These are phyloP conservation scores for Uropetala carovei DNA, from an alignment of 2,888 invertebrate species.

Conservation along the genomic window DNA sequence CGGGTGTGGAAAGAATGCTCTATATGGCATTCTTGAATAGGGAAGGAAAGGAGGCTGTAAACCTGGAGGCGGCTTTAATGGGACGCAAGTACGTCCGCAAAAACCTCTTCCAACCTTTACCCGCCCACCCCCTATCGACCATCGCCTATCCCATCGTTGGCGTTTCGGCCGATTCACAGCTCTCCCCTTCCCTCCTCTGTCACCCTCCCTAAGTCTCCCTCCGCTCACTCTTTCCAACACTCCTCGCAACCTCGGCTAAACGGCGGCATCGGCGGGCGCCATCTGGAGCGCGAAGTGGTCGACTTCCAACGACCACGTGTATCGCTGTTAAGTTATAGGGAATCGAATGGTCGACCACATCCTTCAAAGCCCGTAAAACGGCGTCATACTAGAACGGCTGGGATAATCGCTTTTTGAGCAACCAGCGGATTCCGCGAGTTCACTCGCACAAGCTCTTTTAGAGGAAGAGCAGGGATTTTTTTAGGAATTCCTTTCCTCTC, in stretches of 20 bases:
- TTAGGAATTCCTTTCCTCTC: background rate
- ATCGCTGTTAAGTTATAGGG: conserved; percentile 40
- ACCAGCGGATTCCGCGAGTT: conserved; percentile 43
- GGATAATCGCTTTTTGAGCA: conserved; percentile 47
- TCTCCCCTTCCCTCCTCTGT: background rate
- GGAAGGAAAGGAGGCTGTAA: background rate
- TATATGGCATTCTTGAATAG: conserved; percentile 15
- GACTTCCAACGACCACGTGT: background rate
- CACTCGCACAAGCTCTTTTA: background rate
- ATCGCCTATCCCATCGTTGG: background rate
- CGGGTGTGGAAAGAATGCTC: conserved; percentile 1
- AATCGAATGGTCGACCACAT: conserved; percentile 41
- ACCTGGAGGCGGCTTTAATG: conserved; percentile 43
- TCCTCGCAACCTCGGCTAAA: background rate
- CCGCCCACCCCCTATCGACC: conserved; percentile 10
- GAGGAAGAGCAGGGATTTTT: conserved; percentile 29
- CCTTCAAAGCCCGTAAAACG: conserved; percentile 40
- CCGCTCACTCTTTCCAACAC: background rate
- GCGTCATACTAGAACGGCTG: conserved; percentile 39
- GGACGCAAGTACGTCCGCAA: conserved; percentile 17
- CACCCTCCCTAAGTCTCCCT: background rate
- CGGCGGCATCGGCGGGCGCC: conserved; percentile 27
- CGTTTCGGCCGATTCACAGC: conserved; percentile 14
- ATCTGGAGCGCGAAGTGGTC: conserved; percentile 30
- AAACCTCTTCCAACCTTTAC: conserved; percentile 7